Evolutionary conservation across 2,113 vertebrate species (phyloP), one percentile per base, ranked within the genome.

Genomic region (Beaufortia kweichowensis): DNA sequence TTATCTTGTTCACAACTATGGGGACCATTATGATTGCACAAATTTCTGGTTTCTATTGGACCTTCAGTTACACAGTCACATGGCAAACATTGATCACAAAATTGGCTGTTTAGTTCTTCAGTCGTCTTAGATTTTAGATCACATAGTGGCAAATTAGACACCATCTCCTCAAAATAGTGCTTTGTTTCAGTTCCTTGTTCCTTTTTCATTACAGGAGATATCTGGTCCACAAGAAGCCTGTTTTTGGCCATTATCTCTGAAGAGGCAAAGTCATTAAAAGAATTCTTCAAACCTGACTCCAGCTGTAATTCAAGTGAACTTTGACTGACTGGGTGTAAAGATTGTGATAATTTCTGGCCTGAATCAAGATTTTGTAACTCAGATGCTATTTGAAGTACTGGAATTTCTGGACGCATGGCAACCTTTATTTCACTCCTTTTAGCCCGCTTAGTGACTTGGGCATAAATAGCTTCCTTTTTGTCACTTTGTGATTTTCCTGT

Each of bases 391-490:
- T 92, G 91, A 72, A 93, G 86, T 53, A 92, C 75, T 28, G 92
- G 91, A 79, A 92, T 91, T 75, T 92, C 90, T 3, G 92, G 91
- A 75, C 85, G 88, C 2, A 89, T 69, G 12, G 90, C 89, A 66
- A 93, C 86, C 81, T 91, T 93, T 53, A 91, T 90, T 82, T 93
- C 91, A 17, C 85, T 87, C 77, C 90, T 91, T 86, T 91, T 93
- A 35, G 91, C 91, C 26, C 90, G 87, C 67, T 93, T 93, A 59
- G 92, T 93, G 31, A 93, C 92, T 79, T 93, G 92, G 35, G 92
- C 92, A 19, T 93, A 93, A 79, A 93, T 93, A 43, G 91, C 91
- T 70, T 93, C 92, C 23, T 90, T 89, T 6, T 75, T 59, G 6
- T 90, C 90, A 46, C 87, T 89, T 64, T 86, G 85, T 31, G 86